These are phyloP conservation scores for Drymonia ruficornis DNA, from an alignment of 2,888 invertebrate genomes.

Conservation along the genomic window DNA sequence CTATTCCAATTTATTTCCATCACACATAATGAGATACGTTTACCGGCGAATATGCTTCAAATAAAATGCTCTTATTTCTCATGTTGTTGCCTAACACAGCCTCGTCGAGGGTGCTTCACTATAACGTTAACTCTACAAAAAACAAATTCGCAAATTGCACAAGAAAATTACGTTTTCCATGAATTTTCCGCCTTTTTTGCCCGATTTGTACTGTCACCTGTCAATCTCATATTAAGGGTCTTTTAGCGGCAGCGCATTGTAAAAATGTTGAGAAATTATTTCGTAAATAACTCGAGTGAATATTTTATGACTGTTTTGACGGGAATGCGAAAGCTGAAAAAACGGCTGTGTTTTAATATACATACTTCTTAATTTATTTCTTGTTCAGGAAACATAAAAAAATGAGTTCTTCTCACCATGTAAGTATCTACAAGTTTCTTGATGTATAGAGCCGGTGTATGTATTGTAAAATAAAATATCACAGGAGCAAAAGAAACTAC, in stretches of 20 bases:
- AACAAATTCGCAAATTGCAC: slow-evolving; percentile 33
- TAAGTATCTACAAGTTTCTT: too few species aligned
- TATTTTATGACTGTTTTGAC: not conserved
- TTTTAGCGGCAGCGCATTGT: slow-evolving; percentile 13
- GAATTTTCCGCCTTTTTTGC: slow-evolving; percentile 25
- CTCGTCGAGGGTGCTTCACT: slow-evolving; percentile 43
- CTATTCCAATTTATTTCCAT: slow-evolving; percentile 75
- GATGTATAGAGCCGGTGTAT: too few species aligned
- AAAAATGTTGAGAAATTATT: not conserved
- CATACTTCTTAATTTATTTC: too few species aligned
- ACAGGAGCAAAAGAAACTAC: too few species aligned
- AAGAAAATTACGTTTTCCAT: slow-evolving; percentile 26
- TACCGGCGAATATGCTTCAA: slow-evolving; percentile 60
- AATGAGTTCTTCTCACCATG: too few species aligned
- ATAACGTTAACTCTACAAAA: slow-evolving; percentile 36
- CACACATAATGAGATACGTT: slow-evolving; percentile 78
- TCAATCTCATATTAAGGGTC: slow-evolving; percentile 24
- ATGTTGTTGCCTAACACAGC: slow-evolving; percentile 57
- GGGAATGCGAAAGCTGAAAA: not conserved
- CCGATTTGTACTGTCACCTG: slow-evolving; percentile 19
- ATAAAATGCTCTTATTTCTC: slow-evolving; percentile 69
- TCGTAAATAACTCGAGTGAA: too few species aligned
- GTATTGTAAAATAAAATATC: too few species aligned
- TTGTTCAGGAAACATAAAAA: too few species aligned
- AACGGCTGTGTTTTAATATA: too few species aligned